Conservation (phyloP, 2,113 vertebrate species). For the Amblyopsis rosae region DNA sequence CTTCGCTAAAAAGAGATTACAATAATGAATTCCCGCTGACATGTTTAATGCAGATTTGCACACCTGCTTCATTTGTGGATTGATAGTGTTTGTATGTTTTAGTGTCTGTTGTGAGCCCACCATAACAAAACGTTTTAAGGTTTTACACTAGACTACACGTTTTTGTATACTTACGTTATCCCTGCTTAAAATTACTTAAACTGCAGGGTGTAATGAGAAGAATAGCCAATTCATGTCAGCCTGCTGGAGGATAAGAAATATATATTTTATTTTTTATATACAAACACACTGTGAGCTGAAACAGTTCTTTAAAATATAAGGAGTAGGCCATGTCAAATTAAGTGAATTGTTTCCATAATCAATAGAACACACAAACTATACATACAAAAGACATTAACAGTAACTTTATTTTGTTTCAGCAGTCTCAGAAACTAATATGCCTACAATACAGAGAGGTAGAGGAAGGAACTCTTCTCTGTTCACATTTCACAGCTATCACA, state of each 20-base stretch:
- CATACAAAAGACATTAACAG: conserved; percentile 38
- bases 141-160: too few species aligned
- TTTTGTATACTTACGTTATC: too few species aligned
- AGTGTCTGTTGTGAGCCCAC: too few species aligned
- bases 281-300: conserved; percentile 19
- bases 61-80: too few species aligned
- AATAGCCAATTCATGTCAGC: conserved; percentile 32
- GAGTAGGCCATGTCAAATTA: too few species aligned
- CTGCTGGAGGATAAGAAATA: conserved; percentile 30
- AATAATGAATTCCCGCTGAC: not conserved
- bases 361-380: not conserved
- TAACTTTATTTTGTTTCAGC: conserved; percentile 79
- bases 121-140: too few species aligned
- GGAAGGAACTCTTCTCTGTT: conserved; percentile 51
- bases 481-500: conserved; percentile 40
- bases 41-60: not conserved
- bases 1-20: not conserved
- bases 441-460: conserved; percentile 79
- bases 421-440: conserved; percentile 64
- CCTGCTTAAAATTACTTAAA: conserved; percentile 48
- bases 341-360: too few species aligned
- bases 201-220: conserved; percentile 55
- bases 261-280: conserved; percentile 5
- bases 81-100: too few species aligned
- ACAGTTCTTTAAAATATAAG: conserved; percentile 14